Evolutionary conservation across 2,888 invertebrate genomes (phyloP).

Genomic region (Drosophila mettleri): DNA sequence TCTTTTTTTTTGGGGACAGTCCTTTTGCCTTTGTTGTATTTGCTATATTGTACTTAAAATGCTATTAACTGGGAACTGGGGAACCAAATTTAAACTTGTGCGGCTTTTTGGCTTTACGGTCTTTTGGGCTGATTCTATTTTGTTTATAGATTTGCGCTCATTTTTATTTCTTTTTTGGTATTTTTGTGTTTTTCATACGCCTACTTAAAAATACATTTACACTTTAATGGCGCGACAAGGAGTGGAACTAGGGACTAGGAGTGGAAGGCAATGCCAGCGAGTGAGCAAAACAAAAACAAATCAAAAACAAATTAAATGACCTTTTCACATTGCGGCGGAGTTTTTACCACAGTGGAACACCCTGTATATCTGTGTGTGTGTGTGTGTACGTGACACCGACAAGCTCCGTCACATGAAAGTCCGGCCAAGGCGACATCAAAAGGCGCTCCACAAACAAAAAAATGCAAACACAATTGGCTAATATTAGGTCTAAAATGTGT

Average conservation of each 20-base stretch:
- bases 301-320: slow-evolving; percentile 80
- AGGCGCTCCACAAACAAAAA: slow-evolving; percentile 32
- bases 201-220: slow-evolving; percentile 81
- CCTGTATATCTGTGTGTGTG: slow-evolving; percentile 11
- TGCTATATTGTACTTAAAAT: slow-evolving; percentile 73
- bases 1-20: background rate
- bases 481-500: slow-evolving; percentile 52
- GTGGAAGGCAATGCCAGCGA: background rate
- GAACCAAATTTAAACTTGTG: slow-evolving; percentile 71
- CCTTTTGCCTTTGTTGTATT: slow-evolving; percentile 4
- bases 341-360: background rate
- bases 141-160: slow-evolving; percentile 42
- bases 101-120: slow-evolving; percentile 69
- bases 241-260: no score
- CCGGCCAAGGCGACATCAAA: slow-evolving; percentile 51
- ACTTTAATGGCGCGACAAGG: slow-evolving; percentile 69
- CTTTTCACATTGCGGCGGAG: slow-evolving; percentile 68
- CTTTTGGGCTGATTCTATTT: slow-evolving; percentile 59
- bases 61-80: slow-evolving; percentile 68
- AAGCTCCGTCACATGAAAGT: slow-evolving; percentile 14
- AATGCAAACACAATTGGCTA: slow-evolving; percentile 56
- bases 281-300: slow-evolving; percentile 54
- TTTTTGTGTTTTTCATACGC: slow-evolving; percentile 41
- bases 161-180: slow-evolving; percentile 6
- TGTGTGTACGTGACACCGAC: slow-evolving; percentile 37